These are phyloP conservation scores for Rhagonycha lutea DNA, from an alignment of 2,888 invertebrate genomes.

Conservation along the genomic window DNA sequence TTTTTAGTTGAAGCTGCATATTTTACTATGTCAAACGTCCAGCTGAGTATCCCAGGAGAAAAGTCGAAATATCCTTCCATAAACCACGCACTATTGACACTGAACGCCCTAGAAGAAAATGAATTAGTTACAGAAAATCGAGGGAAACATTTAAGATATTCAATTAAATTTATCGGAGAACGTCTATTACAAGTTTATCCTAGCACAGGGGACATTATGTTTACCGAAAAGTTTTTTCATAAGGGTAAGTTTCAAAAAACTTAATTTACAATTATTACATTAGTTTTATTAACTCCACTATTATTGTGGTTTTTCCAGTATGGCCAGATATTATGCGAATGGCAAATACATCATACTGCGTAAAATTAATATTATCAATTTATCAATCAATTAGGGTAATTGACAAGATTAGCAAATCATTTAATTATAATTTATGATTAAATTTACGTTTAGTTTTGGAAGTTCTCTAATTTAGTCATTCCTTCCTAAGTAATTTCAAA, in stretches of 20 bases:
- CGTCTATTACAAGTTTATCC: constrained; percentile 37
- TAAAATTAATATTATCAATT: not conserved
- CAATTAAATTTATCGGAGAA: constrained; percentile 31
- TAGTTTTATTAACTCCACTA: not conserved
- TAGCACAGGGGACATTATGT: constrained; percentile 38
- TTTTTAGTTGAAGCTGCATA: constrained; percentile 45
- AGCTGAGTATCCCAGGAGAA: constrained; percentile 43
- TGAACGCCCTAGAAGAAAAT: constrained; percentile 36
- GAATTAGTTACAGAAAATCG: constrained; percentile 12
- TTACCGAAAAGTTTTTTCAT: constrained; percentile 33
- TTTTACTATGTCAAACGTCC: constrained; percentile 47
- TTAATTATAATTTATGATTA: not conserved
- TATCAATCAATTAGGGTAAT: not conserved
- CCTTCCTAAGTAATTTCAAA: not conserved
- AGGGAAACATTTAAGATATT: constrained; percentile 32
- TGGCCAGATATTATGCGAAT: not conserved
- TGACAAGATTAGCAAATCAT: not conserved
- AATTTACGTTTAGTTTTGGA: not conserved
- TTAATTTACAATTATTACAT: not conserved
- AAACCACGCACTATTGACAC: constrained; percentile 39
- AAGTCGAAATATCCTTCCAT: constrained; percentile 35
- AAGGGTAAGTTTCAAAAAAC: constrained; percentile 32
- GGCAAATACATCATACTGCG: too few species aligned
- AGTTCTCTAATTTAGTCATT: not conserved
- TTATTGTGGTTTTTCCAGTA: not conserved